Conservation (phyloP, 2,797 vertebrate genomes). For the Orientallactaga sibirica region DNA sequence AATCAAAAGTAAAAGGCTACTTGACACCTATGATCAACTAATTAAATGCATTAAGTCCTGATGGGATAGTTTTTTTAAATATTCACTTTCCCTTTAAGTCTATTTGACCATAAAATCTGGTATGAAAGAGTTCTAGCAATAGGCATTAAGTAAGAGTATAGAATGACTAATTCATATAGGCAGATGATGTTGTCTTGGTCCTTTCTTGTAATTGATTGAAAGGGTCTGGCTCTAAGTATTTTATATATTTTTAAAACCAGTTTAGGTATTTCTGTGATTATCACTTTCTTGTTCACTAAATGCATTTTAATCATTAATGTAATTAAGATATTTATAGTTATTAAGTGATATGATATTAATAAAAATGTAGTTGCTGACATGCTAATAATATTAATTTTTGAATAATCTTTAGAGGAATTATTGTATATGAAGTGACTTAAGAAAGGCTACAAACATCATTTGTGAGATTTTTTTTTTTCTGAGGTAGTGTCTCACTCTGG, state of each 20-base stretch:
- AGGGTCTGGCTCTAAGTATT: conserved; percentile 37
- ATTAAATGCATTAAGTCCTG: conserved; percentile 78
- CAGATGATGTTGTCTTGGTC: not conserved
- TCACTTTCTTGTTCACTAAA: conserved; percentile 52
- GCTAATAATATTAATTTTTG: conserved; percentile 25
- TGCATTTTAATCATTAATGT: conserved; percentile 32
- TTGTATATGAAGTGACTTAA: conserved; percentile 29
- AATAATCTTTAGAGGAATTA: conserved; percentile 49
- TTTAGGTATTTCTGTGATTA: conserved; percentile 37
- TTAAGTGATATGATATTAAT: conserved; percentile 32
- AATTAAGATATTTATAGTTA: conserved; percentile 39
- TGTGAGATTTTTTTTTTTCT: not conserved
- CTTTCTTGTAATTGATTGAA: conserved; percentile 51
- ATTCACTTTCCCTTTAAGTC: conserved; percentile 54
- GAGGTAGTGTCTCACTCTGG: no score
- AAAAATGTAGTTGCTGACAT: conserved; percentile 5
- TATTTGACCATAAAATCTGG: conserved; percentile 35
- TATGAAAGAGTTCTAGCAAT: conserved; percentile 50
- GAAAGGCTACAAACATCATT: conserved; percentile 1
- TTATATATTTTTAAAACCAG: conserved; percentile 33
- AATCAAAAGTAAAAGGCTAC: conserved; percentile 72
- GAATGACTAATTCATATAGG: conserved; percentile 40
- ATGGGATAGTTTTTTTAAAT: conserved; percentile 70
- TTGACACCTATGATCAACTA: conserved; percentile 81
- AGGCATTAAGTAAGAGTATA: conserved; percentile 26